A percentile compares a stretch with the other conserved stretches of the same genome.
phyloP scores from a whole-genome alignment of 2,797 vertebrate genomes.

The Pteropus rufus region DNA sequence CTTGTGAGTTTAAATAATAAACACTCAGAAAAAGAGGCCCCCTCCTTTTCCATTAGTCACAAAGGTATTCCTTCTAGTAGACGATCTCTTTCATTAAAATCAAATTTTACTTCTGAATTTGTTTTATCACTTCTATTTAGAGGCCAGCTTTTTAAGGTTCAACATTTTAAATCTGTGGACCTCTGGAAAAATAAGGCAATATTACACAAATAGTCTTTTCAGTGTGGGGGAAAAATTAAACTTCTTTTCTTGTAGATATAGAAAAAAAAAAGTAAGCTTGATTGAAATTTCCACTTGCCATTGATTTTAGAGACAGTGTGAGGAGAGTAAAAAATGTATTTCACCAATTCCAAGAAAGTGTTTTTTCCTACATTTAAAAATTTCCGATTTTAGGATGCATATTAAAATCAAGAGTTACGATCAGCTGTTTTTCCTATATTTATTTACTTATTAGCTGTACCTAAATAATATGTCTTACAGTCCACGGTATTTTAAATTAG shows the following conservation, averaged over 20 bases:
- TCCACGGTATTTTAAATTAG: neutral
- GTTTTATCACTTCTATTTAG: neutral
- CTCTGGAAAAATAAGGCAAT: neutral
- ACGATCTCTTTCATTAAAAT: conserved; percentile 13
- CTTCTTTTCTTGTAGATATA: neutral
- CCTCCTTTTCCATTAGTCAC: neutral
- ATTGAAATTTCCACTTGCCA: neutral
- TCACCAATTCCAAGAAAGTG: neutral
- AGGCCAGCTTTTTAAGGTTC: neutral
- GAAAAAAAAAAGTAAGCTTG: neutral
- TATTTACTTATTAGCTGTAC: neutral
- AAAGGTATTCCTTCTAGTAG: neutral
- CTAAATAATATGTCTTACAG: neutral
- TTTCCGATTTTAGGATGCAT: neutral
- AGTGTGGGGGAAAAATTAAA: neutral
- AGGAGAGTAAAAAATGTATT: neutral
- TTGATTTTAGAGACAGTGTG: neutral
- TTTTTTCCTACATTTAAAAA: neutral
- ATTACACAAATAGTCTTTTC: neutral
- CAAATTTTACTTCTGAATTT: conserved; percentile 25
- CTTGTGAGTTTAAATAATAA: neutral
- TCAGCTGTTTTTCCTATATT: neutral
- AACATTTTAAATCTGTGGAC: neutral
- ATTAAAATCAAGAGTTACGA: neutral
- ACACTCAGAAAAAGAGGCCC: neutral